Percentiles rank a stretch among this genome's conserved stretches.
phyloP scores from a whole-genome alignment of 2,797 vertebrate genomes.

The Petrocephalus schoutedeni region DNA sequence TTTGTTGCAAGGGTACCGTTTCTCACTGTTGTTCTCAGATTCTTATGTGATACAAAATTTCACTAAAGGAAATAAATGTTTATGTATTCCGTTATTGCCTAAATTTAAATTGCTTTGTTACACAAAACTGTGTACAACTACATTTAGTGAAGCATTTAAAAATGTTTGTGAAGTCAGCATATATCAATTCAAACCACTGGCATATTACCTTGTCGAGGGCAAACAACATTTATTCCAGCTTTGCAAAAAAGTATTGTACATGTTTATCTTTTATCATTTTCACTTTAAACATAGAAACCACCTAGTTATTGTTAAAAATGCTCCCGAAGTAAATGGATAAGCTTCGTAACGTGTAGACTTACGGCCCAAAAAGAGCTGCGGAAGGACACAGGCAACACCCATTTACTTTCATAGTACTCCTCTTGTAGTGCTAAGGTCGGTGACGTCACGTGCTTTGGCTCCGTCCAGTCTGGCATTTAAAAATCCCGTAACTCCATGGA shows the following conservation, averaged over 20 bases:
- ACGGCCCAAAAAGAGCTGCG: background rate
- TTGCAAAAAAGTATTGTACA: background rate
- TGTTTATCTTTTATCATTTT: background rate
- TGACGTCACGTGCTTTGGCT: conserved; percentile 65
- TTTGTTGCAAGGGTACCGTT: background rate
- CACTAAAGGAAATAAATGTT: background rate
- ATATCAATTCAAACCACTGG: background rate
- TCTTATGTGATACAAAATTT: background rate
- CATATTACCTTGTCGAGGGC: background rate
- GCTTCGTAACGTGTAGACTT: background rate
- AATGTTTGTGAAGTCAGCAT: background rate
- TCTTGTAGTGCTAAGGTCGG: conserved; percentile 58
- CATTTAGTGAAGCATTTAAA: background rate
- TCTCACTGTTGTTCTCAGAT: background rate
- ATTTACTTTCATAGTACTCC: conserved; percentile 23
- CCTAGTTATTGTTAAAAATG: background rate
- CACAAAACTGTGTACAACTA: background rate
- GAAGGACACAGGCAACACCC: conserved; percentile 25
- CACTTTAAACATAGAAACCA: background rate
- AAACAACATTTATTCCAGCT: background rate
- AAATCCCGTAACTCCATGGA: conserved; percentile 35
- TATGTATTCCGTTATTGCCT: background rate
- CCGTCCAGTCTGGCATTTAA: conserved; percentile 64
- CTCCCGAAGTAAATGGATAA: background rate
- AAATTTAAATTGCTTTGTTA: background rate